Percentiles rank a stretch among this genome's conserved stretches.
These are phyloP conservation scores for Sciurus vulgaris DNA, from an alignment of 2,797 vertebrate genomes.

Conservation along the genomic window DNA sequence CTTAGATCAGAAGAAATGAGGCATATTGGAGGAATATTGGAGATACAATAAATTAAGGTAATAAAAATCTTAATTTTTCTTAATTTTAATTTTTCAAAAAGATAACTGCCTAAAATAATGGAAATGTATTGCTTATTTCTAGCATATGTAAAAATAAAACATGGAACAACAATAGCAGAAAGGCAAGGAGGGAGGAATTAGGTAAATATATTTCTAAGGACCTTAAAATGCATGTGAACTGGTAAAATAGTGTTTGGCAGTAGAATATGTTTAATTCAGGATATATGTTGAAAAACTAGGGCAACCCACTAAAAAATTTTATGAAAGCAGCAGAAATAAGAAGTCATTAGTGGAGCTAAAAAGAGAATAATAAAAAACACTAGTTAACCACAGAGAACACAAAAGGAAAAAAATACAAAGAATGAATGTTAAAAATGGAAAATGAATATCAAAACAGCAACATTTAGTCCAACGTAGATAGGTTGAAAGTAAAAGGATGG, in stretches of 20 bases:
- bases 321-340: neutral
- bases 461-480: neutral
- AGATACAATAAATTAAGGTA: neutral
- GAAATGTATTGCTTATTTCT: neutral
- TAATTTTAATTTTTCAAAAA: neutral
- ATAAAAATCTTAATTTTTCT: neutral
- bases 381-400: neutral
- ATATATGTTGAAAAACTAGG: neutral
- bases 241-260: neutral
- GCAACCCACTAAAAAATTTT: neutral
- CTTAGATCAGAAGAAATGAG: neutral
- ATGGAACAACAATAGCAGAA: neutral
- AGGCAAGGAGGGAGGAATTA: neutral
- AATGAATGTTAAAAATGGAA: neutral
- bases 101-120: neutral
- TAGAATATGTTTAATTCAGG: neutral
- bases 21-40: neutral
- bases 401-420: neutral
- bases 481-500: neutral
- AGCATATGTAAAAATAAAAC: neutral
- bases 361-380: neutral
- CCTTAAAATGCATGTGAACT: neutral
- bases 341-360: neutral
- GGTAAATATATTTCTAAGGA: neutral
- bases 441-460: neutral